These are phyloP conservation scores for Formica aserva DNA, from an alignment of 2,888 invertebrate species.

Conservation along the genomic window DNA sequence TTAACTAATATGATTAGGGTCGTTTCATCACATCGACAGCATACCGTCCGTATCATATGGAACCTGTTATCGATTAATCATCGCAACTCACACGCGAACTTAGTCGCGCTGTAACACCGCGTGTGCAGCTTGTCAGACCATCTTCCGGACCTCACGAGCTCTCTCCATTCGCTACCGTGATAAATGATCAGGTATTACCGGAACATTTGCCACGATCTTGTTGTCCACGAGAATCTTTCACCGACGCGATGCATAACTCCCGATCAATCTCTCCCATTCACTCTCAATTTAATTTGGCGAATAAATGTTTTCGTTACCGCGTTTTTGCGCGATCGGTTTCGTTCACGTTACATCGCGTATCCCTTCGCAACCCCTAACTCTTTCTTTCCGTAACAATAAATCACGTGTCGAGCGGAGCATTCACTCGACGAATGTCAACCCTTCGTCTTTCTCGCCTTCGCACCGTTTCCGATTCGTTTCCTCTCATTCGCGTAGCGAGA, in stretches of 20 bases:
- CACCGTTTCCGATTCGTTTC: neutral
- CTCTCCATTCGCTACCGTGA: conserved; percentile 45
- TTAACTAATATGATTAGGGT: conserved; percentile 46
- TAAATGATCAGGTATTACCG: conserved; percentile 45
- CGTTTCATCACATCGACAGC: conserved; percentile 50
- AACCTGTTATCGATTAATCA: conserved; percentile 69
- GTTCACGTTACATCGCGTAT: neutral
- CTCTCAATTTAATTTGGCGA: conserved; percentile 65
- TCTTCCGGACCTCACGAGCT: conserved; percentile 42
- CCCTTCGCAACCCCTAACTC: neutral
- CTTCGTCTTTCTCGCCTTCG: neutral
- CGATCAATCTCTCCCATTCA: conserved; percentile 62
- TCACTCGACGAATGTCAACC: conserved; percentile 14
- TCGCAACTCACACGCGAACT: conserved; percentile 59
- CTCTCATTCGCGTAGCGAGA: neutral
- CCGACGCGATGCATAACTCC: conserved; percentile 40
- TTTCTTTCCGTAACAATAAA: conserved; percentile 52
- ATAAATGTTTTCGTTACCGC: conserved; percentile 65
- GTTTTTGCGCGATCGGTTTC: conserved; percentile 29
- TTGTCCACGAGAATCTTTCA: conserved; percentile 19
- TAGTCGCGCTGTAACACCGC: conserved; percentile 57
- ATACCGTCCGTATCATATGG: conserved; percentile 28
- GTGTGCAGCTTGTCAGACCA: conserved; percentile 36
- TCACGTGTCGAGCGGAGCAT: conserved; percentile 45
- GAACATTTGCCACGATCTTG: conserved; percentile 29